Percentiles rank a stretch among this genome's conserved stretches.
Evolutionary conservation across 2,113 vertebrate genomes (phyloP).

Genomic region (Bolborhynchus lineola): DNA sequence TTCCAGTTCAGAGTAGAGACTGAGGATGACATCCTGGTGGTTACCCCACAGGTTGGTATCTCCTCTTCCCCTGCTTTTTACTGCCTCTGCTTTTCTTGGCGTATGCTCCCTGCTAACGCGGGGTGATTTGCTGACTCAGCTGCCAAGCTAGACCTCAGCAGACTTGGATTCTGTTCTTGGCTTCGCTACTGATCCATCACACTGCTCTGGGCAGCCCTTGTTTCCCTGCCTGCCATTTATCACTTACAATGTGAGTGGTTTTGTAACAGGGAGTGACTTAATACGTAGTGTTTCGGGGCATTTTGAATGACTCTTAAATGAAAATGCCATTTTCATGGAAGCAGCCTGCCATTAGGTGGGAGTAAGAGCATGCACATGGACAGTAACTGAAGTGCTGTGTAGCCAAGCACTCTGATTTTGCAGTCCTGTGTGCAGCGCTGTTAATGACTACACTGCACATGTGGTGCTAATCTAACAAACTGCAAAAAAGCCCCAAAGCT

Average conservation of each 20-base stretch:
- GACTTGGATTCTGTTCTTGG: background rate
- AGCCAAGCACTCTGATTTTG: background rate
- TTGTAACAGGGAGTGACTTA: rapidly evolving
- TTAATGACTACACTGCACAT: background rate
- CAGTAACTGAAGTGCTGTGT: background rate
- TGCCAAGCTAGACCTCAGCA: background rate
- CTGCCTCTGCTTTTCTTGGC: background rate
- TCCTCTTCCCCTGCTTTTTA: background rate
- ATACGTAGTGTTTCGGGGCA: background rate
- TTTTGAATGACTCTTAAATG: background rate
- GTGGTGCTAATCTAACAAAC: background rate
- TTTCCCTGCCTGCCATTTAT: background rate
- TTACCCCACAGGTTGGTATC: slow-evolving; percentile 67
- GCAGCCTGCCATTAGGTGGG: background rate
- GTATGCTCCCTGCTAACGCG: background rate
- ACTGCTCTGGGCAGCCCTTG: background rate
- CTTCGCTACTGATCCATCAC: background rate
- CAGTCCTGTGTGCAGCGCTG: background rate
- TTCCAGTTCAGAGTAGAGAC: slow-evolving; percentile 71
- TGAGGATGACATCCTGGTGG: slow-evolving; percentile 72
- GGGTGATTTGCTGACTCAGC: rapidly evolving
- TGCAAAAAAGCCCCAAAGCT: background rate
- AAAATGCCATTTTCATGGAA: background rate
- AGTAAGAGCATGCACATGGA: background rate
- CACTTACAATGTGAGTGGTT: background rate